A percentile compares a stretch with the other conserved stretches of the same genome.
phyloP scores from a whole-genome alignment of 2,113 vertebrate species.

The Macheiramphus alcinus region DNA sequence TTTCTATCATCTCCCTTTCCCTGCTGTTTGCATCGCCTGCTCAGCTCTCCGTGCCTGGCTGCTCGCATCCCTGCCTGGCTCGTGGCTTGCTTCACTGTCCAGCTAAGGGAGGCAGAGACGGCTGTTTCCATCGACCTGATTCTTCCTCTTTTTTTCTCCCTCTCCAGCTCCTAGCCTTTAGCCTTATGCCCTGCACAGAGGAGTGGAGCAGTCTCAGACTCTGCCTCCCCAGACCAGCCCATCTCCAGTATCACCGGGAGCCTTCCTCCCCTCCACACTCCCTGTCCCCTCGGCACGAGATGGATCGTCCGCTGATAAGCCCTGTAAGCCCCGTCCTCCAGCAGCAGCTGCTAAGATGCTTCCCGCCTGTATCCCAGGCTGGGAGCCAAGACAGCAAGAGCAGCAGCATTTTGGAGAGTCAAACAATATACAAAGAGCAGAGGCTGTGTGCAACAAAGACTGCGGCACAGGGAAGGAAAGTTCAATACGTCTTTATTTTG shows the following conservation, averaged over 20 bases:
- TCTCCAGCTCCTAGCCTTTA: not conserved
- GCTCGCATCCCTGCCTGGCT: not conserved
- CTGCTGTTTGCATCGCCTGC: rapidly evolving
- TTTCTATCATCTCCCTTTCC: not conserved
- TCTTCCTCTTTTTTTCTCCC: not conserved
- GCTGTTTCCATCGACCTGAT: not conserved
- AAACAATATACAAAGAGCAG: not conserved
- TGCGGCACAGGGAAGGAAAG: not conserved
- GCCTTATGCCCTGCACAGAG: not conserved
- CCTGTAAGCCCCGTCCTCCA: rapidly evolving
- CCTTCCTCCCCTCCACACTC: rapidly evolving
- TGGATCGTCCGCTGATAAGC: not conserved
- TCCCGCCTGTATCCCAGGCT: not conserved
- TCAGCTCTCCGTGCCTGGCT: not conserved
- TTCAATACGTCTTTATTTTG: conserved; percentile 24
- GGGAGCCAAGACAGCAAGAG: not conserved
- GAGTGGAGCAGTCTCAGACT: not conserved
- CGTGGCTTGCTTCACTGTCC: not conserved
- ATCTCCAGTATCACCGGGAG: rapidly evolving
- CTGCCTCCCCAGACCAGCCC: not conserved
- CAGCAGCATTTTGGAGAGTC: conserved; percentile 3
- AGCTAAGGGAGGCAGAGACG: not conserved
- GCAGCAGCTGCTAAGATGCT: not conserved
- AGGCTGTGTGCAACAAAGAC: not conserved
- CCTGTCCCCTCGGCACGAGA: rapidly evolving